A percentile compares a stretch with the other conserved stretches of the same genome.
Conservation (phyloP, 2,797 vertebrate species). For the Nyctibius grandis region DNA sequence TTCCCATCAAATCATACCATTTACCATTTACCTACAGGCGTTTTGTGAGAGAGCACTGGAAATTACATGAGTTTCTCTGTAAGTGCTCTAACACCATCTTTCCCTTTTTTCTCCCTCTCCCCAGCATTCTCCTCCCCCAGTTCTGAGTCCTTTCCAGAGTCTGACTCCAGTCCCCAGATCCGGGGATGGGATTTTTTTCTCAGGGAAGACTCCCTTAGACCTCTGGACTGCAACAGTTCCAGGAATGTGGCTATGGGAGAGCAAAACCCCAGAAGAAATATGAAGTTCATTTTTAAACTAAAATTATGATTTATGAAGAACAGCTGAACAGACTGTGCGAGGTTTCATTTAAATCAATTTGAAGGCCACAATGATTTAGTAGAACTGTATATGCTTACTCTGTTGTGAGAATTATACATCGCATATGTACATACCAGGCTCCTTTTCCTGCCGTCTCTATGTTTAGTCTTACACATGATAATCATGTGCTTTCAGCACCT, state of each 20-base stretch:
- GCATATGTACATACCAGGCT: neutral
- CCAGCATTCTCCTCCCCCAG: neutral
- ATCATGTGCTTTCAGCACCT: neutral
- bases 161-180: neutral
- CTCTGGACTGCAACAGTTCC: constrained; percentile 3
- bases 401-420: neutral
- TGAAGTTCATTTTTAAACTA: constrained; percentile 25
- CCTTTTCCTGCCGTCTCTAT: neutral
- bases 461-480: neutral
- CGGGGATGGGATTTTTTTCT: neutral
- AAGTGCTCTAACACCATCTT: neutral
- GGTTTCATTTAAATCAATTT: constrained; percentile 35
- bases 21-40: neutral
- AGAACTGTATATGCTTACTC: neutral
- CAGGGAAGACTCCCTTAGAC: neutral
- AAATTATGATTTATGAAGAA: constrained; percentile 61
- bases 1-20: neutral
- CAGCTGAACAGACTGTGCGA: constrained; percentile 3
- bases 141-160: neutral
- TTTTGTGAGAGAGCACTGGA: neutral
- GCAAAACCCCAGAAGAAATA: constrained; percentile 50
- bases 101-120: neutral
- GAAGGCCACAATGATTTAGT: constrained; percentile 24
- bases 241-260: constrained; percentile 8
- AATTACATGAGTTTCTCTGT: fast-evolving